These are phyloP conservation scores for Adelges cooleyi DNA, from an alignment of 1,140 invertebrate genomes.

Conservation along the genomic window DNA sequence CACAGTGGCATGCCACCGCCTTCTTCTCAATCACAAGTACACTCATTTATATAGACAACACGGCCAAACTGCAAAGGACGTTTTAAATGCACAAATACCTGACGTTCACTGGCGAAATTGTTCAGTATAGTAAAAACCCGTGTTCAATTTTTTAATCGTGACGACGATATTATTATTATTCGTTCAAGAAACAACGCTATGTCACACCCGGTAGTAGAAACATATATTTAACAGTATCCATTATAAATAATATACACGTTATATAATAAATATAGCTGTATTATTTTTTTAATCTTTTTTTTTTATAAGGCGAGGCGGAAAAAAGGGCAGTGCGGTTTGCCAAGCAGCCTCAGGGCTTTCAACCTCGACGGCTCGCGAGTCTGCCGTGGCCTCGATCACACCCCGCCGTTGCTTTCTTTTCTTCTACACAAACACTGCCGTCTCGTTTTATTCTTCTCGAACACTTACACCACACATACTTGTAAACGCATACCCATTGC, in stretches of 20 bases:
- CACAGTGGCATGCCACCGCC: no score
- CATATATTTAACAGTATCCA: no score
- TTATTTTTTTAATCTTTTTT: neutral
- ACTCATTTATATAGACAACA: neutral
- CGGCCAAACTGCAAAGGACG: neutral
- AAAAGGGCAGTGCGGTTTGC: conserved; percentile 8
- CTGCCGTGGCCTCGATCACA: conserved; percentile 21
- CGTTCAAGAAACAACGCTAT: neutral
- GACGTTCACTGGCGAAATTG: no score
- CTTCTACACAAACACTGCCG: neutral
- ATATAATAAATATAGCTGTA: no score
- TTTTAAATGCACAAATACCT: no score
- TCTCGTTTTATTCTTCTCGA: neutral
- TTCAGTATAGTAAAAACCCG: no score
- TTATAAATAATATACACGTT: no score
- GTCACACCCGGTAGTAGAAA: conserved; percentile 8
- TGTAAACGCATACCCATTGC: neutral
- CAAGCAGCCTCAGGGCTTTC: conserved; percentile 9
- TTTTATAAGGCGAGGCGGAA: conserved; percentile 1
- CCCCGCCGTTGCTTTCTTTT: conserved; percentile 19
- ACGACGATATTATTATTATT: no score
- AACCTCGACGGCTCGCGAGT: neutral
- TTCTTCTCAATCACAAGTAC: neutral
- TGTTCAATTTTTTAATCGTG: no score
- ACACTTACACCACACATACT: neutral